Conservation (phyloP, 2,888 invertebrate genomes). For the Cerastoderma edule region DNA sequence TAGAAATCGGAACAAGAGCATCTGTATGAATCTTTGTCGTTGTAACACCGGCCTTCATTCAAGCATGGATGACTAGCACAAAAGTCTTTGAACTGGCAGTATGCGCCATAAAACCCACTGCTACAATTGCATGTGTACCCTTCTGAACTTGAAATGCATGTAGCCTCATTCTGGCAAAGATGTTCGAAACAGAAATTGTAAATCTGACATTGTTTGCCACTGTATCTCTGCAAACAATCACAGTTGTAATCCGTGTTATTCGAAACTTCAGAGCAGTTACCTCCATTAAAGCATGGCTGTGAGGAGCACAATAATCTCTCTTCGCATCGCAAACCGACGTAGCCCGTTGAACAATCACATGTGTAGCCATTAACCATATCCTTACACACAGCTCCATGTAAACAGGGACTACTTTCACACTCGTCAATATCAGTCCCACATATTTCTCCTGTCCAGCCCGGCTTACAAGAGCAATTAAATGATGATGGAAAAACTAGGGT, state of each 20-base stretch:
- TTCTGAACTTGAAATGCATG: constrained; percentile 64
- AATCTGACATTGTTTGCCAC: constrained; percentile 74
- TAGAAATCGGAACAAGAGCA: constrained; percentile 72
- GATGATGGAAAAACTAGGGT: constrained; percentile 60
- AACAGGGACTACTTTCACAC: constrained; percentile 69
- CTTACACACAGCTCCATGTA: constrained; percentile 65
- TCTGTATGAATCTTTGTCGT: constrained; percentile 56
- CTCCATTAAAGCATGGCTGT: constrained; percentile 77
- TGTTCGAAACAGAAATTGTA: constrained; percentile 72
- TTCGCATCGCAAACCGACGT: constrained; percentile 73
- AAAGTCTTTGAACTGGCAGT: constrained; percentile 73
- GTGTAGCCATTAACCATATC: constrained; percentile 63
- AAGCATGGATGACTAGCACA: constrained; percentile 69
- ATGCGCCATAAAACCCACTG: constrained; percentile 71
- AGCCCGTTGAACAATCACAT: constrained; percentile 66
- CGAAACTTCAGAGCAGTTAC: constrained; percentile 64
- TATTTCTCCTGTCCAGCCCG: constrained; percentile 74
- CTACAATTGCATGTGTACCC: constrained; percentile 72
- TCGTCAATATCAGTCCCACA: constrained; percentile 68
- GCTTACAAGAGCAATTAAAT: constrained; percentile 72
- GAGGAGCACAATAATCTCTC: constrained; percentile 68
- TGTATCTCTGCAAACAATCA: constrained; percentile 68
- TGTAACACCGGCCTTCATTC: constrained; percentile 68
- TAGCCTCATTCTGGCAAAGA: constrained; percentile 73
- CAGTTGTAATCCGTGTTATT: constrained; percentile 71